These are phyloP conservation scores for Archaeoteleia sp. DNA, from an alignment of 2,888 invertebrate species.

Conservation along the genomic window DNA sequence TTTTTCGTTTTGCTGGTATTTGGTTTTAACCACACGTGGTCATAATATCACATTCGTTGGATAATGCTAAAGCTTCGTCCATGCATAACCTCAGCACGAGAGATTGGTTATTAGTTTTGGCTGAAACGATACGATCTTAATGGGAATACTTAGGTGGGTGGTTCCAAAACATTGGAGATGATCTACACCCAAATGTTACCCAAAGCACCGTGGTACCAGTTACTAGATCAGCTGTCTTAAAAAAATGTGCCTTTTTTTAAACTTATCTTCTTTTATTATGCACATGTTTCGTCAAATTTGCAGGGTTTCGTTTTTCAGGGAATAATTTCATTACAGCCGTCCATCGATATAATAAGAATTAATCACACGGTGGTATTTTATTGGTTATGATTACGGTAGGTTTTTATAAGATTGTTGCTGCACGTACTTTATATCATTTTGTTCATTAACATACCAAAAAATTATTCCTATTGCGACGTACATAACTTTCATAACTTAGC, in stretches of 20 bases:
- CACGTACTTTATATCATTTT: conserved; percentile 11
- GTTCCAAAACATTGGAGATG: conserved; percentile 69
- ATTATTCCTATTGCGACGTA: conserved; percentile 13
- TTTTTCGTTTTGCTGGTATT: conserved; percentile 3
- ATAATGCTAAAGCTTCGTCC: conserved; percentile 70
- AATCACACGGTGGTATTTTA: too few species aligned
- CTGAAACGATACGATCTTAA: conserved; percentile 69
- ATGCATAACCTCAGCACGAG: conserved; percentile 62
- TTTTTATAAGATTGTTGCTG: conserved; percentile 4
- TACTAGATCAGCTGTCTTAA: conserved; percentile 50
- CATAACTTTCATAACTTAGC: conserved; percentile 18
- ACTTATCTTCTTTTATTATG: conserved; percentile 29
- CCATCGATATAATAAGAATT: too few species aligned
- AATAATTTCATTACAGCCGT: too few species aligned
- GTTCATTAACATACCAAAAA: neutral
- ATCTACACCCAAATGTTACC: conserved; percentile 62
- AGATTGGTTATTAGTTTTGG: conserved; percentile 74
- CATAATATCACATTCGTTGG: conserved; percentile 66
- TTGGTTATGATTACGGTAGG: neutral
- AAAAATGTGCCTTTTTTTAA: conserved; percentile 25
- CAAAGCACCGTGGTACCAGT: conserved; percentile 54
- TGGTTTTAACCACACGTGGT: conserved; percentile 45
- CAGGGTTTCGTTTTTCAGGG: conserved; percentile 6
- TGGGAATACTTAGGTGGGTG: conserved; percentile 73
- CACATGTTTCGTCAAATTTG: conserved; percentile 11